Evolutionary conservation across 2,888 invertebrate species (phyloP).

Genomic region (Pachycephus smyrnensis): DNA sequence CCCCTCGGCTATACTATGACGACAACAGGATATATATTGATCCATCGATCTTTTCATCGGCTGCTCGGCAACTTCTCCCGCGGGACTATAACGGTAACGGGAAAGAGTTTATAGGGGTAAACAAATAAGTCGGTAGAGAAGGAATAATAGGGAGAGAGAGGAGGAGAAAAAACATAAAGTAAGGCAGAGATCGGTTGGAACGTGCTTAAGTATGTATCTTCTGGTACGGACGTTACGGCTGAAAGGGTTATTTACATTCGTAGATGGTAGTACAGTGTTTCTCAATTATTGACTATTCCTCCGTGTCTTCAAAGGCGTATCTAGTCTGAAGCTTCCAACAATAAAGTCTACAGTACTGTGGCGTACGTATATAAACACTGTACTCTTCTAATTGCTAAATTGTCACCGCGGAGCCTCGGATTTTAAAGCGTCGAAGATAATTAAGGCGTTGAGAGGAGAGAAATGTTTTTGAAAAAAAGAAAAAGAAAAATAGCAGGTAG

Average conservation of each 20-base stretch:
- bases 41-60: background rate
- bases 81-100: background rate
- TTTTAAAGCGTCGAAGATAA: background rate
- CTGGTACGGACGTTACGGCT: background rate
- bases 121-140: background rate
- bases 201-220: constrained; percentile 4
- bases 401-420: background rate
- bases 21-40: background rate
- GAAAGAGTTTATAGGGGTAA: background rate
- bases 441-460: background rate
- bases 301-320: background rate
- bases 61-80: background rate
- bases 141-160: background rate
- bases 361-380: background rate
- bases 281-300: constrained; percentile 1
- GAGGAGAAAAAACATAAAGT: background rate
- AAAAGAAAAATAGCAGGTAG: too few relatives aligned
- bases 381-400: background rate
- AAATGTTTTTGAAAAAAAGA: background rate
- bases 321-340: background rate
- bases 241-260: constrained; percentile 8
- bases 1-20: background rate
- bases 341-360: background rate
- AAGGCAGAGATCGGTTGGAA: background rate
- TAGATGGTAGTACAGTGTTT: constrained; percentile 8